A percentile compares a stretch with the other conserved stretches of the same genome.
Conservation (phyloP, 1,140 invertebrate species). For the Aphelenchoides fujianensis region DNA sequence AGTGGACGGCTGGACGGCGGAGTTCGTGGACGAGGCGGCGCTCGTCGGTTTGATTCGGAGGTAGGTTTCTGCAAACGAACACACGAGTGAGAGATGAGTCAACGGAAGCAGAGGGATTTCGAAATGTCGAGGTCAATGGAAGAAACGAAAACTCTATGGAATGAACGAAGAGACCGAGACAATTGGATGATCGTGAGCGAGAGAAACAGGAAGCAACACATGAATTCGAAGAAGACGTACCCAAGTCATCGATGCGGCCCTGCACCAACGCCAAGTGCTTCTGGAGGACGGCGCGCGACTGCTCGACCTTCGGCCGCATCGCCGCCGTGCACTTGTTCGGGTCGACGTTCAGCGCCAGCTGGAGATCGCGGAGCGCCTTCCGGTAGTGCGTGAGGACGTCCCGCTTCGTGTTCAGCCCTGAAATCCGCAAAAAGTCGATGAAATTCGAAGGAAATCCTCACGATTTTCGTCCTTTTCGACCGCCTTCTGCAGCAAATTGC, state of each 20-base stretch:
- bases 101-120: too few relatives aligned
- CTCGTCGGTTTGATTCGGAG: not conserved
- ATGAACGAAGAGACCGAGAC: too few relatives aligned
- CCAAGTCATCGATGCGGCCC: constrained; percentile 1
- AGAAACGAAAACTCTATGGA: too few relatives aligned
- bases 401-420: constrained; percentile 13
- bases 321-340: not conserved
- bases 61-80: constrained; percentile 10
- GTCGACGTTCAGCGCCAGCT: not conserved
- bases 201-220: too few relatives aligned
- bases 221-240: not conserved
- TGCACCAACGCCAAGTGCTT: not conserved
- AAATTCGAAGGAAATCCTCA: constrained; percentile 1
- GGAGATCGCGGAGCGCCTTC: constrained; percentile 1
- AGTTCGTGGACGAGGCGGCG: too few relatives aligned
- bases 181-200: too few relatives aligned
- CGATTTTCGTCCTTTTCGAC: constrained; percentile 10
- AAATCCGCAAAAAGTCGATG: not conserved
- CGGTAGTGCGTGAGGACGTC: constrained; percentile 1
- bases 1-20: too few relatives aligned
- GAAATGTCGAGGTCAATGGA: too few relatives aligned
- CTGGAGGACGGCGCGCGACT: not conserved
- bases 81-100: constrained; percentile 5
- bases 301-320: not conserved
- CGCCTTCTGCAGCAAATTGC: not conserved